Base-by-base conservation (phyloP, 2,888 invertebrate genomes). In the Eupithecia subfuscata region DNA sequence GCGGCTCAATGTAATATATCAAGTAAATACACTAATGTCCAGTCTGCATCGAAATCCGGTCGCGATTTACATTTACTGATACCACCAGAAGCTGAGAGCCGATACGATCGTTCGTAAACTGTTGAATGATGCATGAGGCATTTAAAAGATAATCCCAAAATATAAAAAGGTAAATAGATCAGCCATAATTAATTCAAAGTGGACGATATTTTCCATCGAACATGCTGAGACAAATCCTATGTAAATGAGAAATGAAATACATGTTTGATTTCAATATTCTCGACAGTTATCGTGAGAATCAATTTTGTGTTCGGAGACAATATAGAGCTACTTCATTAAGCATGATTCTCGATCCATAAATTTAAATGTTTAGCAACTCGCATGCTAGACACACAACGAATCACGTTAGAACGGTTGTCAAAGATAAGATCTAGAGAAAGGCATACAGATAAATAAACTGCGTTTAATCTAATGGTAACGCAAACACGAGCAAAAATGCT, bases 341-440 rank as follows among this genome's bases (percentile, higher is more conserved):
- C 87, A 91, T 91, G 91, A 87, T 90, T 91, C 90, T 92, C 90
- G 90, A 87, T 91, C 91, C 92, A 94, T 93, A 92, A 91, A 93
- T 94, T 68, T 92, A 79, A 89, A 91, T 91, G 85, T 86, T 88
- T 85, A 90, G 88, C 88, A 90, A 86, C 86, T 78, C 69, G 34
- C 74, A 78, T 79, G 77, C 76, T 80, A 73, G 63, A 56, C 74
- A 78, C 75, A 78, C 79, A 79, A 78, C 72, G 67, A 76, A 78
- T 76, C 75, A 78, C 70, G 70, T 75, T 74, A 76, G 75, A 78
- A 74, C 73, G 75, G 76, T 79, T 79, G 79, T 80, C 74, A 75
- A 72, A 71, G 80, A 85, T 87, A 83, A 86, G 81, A 87, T 88
- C 87, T 85, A 83, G 87, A 88, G 86, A 89, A 89, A 88, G 87